A percentile compares a stretch with the other conserved stretches of the same genome.
These are phyloP conservation scores for Onychomys leucogaster DNA, from an alignment of 2,797 vertebrate species.

Conservation along the genomic window DNA sequence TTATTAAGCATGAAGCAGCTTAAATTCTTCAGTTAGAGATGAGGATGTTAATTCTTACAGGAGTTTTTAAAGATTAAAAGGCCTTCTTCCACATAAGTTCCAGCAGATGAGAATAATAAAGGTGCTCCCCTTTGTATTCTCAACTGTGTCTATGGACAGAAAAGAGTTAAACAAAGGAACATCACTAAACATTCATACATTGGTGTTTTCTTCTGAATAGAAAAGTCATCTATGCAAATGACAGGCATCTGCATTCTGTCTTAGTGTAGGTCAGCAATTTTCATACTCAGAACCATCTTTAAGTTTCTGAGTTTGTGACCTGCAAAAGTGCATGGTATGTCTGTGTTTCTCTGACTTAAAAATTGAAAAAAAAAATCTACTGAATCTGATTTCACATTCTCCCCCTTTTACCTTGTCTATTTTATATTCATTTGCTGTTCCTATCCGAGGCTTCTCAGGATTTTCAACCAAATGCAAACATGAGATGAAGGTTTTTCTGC, in stretches of 20 bases:
- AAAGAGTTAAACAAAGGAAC: background rate
- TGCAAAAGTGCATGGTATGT: background rate
- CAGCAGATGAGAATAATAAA: background rate
- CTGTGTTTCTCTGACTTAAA: constrained; percentile 42
- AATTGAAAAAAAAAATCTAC: background rate
- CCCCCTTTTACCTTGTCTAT: constrained; percentile 47
- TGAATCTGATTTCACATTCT: constrained; percentile 67
- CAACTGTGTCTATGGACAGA: background rate
- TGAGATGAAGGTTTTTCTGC: constrained; percentile 66
- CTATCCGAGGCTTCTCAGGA: constrained; percentile 59
- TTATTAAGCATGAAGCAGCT: background rate
- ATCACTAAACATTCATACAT: background rate
- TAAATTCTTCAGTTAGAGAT: background rate
- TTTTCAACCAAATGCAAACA: constrained; percentile 77
- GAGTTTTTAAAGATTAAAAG: constrained; percentile 20
- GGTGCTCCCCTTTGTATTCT: background rate
- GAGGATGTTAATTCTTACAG: background rate
- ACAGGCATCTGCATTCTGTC: constrained; percentile 48
- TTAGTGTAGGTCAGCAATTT: constrained; percentile 5
- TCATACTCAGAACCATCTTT: constrained; percentile 64
- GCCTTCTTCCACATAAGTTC: background rate
- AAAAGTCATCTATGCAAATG: constrained; percentile 3
- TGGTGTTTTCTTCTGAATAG: background rate
- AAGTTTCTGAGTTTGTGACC: constrained; percentile 66
- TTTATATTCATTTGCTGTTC: constrained; percentile 77